Percentiles rank a stretch among this genome's conserved stretches.
phyloP scores from a whole-genome alignment of 2,888 invertebrate species.

The Pharmacophagus antenor region DNA sequence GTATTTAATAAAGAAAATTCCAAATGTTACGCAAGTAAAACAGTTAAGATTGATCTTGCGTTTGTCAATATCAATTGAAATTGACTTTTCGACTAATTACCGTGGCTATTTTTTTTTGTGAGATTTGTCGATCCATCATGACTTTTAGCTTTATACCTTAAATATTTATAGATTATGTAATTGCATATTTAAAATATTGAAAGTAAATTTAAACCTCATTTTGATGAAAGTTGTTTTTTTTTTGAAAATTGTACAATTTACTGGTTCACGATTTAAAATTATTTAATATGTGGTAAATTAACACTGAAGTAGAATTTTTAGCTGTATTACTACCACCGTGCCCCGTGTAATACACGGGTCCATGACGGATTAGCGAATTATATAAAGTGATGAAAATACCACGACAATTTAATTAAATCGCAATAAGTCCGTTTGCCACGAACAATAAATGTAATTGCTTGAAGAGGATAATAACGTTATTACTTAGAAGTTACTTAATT shows the following conservation, averaged over 20 bases:
- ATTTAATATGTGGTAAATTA: conserved; percentile 1
- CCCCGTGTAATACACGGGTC: conserved; percentile 40
- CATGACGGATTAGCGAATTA: conserved; percentile 44
- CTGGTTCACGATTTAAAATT: conserved; percentile 1
- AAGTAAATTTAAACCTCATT: neutral
- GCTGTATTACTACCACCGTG: conserved; percentile 29
- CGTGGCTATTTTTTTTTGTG: too few relatives aligned
- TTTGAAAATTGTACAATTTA: neutral
- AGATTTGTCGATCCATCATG: neutral
- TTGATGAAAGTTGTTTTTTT: conserved; percentile 14
- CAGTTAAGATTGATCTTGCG: too few relatives aligned
- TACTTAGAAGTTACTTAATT: conserved; percentile 27
- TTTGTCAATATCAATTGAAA: too few relatives aligned
- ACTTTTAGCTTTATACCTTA: neutral
- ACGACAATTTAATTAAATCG: conserved; percentile 33
- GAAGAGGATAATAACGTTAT: conserved; percentile 11
- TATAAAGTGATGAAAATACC: conserved; percentile 40
- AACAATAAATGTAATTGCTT: conserved; percentile 29
- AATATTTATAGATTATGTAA: neutral
- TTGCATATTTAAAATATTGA: neutral
- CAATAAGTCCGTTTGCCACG: conserved; percentile 30
- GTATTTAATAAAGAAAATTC: too few relatives aligned
- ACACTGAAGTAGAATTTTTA: conserved; percentile 10
- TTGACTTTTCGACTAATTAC: too few relatives aligned
- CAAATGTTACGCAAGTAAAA: too few relatives aligned